Evolutionary conservation across 2,888 invertebrate species (phyloP).

Genomic region (Strigamia crassipes): DNA sequence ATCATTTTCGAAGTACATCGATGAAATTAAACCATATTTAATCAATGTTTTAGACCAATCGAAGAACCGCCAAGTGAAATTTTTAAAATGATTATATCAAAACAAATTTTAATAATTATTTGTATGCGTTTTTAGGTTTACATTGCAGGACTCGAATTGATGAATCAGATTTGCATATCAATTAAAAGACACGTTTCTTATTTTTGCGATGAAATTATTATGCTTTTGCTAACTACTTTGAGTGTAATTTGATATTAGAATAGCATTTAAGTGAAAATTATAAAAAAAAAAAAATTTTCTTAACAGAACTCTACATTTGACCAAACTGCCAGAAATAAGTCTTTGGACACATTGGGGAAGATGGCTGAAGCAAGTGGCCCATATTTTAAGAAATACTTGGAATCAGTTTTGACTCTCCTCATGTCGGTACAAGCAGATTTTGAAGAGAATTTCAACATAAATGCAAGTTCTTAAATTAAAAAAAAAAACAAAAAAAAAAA

Average conservation of each 20-base stretch:
- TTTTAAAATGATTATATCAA: not conserved
- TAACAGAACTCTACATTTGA: not conserved
- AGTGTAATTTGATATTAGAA: not conserved
- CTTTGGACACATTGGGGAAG: not conserved
- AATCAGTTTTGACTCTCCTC: not conserved
- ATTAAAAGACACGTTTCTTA: slow-evolving; percentile 14
- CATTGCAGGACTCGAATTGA: not conserved
- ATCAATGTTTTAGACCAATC: not conserved
- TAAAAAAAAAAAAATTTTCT: too few relatives aligned
- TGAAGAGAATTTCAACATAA: not conserved
- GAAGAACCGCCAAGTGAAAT: not conserved
- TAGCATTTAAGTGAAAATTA: too few relatives aligned
- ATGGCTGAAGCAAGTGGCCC: not conserved
- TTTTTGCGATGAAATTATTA: not conserved
- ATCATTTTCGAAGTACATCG: not conserved
- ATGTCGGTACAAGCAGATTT: not conserved
- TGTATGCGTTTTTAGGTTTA: not conserved
- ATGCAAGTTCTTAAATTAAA: not conserved
- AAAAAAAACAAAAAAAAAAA: too few relatives aligned
- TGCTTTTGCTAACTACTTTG: not conserved
- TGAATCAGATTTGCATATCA: not conserved
- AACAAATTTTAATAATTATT: not conserved
- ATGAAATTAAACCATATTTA: not conserved
- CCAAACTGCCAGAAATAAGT: not conserved
- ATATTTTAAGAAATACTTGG: not conserved